Base-by-base conservation (phyloP, 2,797 vertebrate genomes). In the Channallabes apus region DNA sequence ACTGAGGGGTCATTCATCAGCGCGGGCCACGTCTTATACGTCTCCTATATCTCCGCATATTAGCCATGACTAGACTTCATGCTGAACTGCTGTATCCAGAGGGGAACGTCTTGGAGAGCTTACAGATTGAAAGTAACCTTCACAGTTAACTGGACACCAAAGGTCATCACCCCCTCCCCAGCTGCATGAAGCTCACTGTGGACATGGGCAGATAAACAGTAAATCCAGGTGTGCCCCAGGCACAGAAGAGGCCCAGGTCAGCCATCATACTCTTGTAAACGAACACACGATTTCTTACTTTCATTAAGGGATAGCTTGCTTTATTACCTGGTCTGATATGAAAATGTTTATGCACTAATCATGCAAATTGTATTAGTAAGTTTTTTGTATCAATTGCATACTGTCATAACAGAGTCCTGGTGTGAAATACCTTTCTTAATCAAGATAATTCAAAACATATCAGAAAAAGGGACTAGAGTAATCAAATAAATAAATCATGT, bases 11-110 rank as follows among this genome's bases (percentile, higher is more conserved):
- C 41, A 80, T 78, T 84, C 79, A 87, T 84, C 59, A 77, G 41
- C 15, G 46, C 58, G 46, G 78, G 71, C 61, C 65, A 85, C n/a
- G 22, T 93, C 92, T 93, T 32, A 7, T 32, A 64, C 35, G 35
- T 67, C 79, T 80, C 92, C 93, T 92, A 94, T 93, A 95, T 95
- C 94, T 94, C 89, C 68, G 85, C 89, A 93, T 94, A 93, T 95
- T 93, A 93, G 91, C 90, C 87, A 76, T 90, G 93, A 93, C 93
- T 92, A 78, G 79, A 89, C 88, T 86, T 83, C 85, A 88, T 71
- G 80, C 91, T 83, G 84, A 69, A 87, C 84, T 86, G 67, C 86
- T 86, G 87, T 75, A 67, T 83, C 84, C 91, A 88, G 91, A 93
- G 92, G 93, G 88, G 90, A 91, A 92, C 93, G 91, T 93, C 92